These are phyloP conservation scores for Trilocha varians DNA, from an alignment of 2,888 invertebrate genomes.

Conservation along the genomic window DNA sequence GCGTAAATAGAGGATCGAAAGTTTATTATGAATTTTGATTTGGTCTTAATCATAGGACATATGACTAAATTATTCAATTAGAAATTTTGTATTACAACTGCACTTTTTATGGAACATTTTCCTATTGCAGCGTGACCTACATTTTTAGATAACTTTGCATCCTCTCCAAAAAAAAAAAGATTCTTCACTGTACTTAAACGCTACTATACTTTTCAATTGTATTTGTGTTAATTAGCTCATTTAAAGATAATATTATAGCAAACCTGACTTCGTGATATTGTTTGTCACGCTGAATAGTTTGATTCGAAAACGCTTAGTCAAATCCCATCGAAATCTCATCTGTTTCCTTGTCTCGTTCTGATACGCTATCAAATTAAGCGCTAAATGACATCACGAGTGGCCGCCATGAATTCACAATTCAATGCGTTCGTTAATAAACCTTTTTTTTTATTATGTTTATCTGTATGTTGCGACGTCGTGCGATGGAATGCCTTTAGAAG, in stretches of 20 bases:
- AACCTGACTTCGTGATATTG: constrained; percentile 1
- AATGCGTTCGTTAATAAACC: constrained; percentile 55
- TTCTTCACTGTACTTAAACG: too few relatives aligned
- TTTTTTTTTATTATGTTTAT: constrained; percentile 35
- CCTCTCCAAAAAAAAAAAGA: too few relatives aligned
- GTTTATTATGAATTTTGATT: too few relatives aligned
- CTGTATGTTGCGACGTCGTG: constrained; percentile 28
- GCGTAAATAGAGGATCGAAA: too few relatives aligned
- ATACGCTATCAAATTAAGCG: constrained; percentile 43
- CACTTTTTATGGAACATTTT: too few relatives aligned
- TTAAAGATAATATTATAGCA: neutral
- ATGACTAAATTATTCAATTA: too few relatives aligned
- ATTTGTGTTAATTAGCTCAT: too few relatives aligned
- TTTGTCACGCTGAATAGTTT: constrained; percentile 9
- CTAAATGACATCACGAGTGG: constrained; percentile 47
- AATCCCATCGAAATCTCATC: constrained; percentile 24
- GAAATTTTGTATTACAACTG: too few relatives aligned
- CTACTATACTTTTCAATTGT: too few relatives aligned
- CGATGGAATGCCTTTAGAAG: constrained; percentile 40
- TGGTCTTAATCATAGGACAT: too few relatives aligned
- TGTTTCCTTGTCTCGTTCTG: constrained; percentile 27
- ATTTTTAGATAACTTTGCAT: too few relatives aligned
- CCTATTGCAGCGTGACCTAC: too few relatives aligned
- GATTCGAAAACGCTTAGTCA: constrained; percentile 20
- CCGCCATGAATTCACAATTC: constrained; percentile 49